Base-by-base conservation (phyloP, 2,113 vertebrate species). In the Lampris megalopsis region DNA sequence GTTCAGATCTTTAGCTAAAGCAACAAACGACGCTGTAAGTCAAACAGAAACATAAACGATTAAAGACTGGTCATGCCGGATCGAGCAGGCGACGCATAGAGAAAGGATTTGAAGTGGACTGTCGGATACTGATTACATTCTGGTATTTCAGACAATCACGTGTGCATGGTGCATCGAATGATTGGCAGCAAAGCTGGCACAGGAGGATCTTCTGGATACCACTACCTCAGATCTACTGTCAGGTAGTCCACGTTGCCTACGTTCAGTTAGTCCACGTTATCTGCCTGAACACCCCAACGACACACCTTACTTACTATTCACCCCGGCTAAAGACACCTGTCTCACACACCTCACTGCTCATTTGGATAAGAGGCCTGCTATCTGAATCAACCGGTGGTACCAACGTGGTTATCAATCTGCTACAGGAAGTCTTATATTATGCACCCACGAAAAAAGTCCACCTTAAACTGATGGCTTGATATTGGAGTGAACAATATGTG, bases 161-260 rank as follows among this genome's bases (percentile, higher is more conserved):
- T 98, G 60, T 99, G 97, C 91, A 94, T 98, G 95, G 97, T 98
- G 75, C 98, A 99, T 83, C 94, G 96, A 41, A 99, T 99, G 98
- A 97, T 98, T 74, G 98, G 98, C 79, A 96, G 94, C 91, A 99
- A 99, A 79, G 93, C 94, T 5, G 97, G 97, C 67, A 98, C 97
- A 0, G 97, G 97, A 0, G 97, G 97, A 1, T 99, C 98, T 35
- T 99, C 98, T 6, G 97, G 97, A 1, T 99, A 99, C 87, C 96
- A 97, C 1, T 99, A 99, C 81, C 90, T 99, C 79, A 96, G 97
- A 71, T 98, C 98, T 1, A 99, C 97, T 1, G 95, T 99, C 88
- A 99, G 97, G 98, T 96, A 92, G 36, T 47, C 57, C 64, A 35
- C 11, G 62, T 67, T 24, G 24, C 24, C 98, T 1, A 99, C 97